Conservation (phyloP, 2,797 vertebrate genomes). For the Anguilla megastoma region DNA sequence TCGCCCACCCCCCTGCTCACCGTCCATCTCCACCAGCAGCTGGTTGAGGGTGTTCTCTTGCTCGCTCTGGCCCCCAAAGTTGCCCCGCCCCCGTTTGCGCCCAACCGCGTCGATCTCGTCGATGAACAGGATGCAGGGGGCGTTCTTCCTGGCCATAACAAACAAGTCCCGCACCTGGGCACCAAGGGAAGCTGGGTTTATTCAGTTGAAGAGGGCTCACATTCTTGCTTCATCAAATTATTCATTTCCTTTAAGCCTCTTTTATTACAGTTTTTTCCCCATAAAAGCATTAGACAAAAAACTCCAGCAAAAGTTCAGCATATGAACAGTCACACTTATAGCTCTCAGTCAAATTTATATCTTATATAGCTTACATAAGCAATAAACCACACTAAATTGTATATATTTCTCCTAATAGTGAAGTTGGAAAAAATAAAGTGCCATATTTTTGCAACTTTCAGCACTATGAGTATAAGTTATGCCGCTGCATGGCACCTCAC, state of each 20-base stretch:
- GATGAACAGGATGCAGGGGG: slow-evolving; percentile 97
- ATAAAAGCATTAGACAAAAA: no score
- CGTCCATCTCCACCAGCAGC: slow-evolving; percentile 97
- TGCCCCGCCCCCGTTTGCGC: slow-evolving; percentile 90
- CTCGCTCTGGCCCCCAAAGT: slow-evolving; percentile 94
- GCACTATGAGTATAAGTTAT: neutral
- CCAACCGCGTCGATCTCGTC: slow-evolving; percentile 97
- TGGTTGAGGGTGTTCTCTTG: slow-evolving; percentile 98
- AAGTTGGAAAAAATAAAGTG: no score
- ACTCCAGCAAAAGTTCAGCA: no score
- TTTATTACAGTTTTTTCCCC: no score
- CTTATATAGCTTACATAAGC: no score
- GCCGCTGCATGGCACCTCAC: slow-evolving; percentile 67
- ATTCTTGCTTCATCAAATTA: no score
- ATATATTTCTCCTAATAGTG: no score
- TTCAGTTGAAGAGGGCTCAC: neutral
- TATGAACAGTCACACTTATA: no score
- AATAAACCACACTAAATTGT: no score
- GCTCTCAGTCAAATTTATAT: no score
- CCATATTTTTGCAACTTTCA: neutral
- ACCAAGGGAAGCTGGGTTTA: neutral
- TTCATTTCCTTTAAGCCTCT: neutral
- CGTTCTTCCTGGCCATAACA: slow-evolving; percentile 91
- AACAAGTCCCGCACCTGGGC: slow-evolving; percentile 91
- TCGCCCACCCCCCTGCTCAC: slow-evolving; percentile 60